Conservation (phyloP, 2,113 vertebrate species). For the Nannobrachium achirus region DNA sequence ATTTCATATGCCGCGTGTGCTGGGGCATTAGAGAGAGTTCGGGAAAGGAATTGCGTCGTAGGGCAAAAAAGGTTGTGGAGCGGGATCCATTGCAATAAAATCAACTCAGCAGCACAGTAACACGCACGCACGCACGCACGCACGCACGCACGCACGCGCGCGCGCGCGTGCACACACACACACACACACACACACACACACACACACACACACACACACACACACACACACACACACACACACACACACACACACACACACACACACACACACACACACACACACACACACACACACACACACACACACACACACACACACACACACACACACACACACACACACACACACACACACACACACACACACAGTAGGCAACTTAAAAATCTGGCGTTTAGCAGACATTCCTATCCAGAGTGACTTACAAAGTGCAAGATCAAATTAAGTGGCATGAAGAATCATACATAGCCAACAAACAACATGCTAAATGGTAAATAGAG, state of each 20-base stretch:
- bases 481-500: no score
- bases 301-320: background rate
- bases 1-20: conserved; percentile 33
- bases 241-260: background rate
- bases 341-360: no score
- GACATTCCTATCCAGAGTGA: no score
- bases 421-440: no score
- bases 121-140: background rate
- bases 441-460: no score
- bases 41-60: background rate
- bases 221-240: no score
- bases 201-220: background rate
- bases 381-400: no score
- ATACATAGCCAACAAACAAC: no score
- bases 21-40: conserved; percentile 8
- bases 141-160: background rate
- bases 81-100: conserved; percentile 46
- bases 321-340: background rate
- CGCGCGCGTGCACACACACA: background rate
- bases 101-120: conserved; percentile 33
- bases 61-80: conserved; percentile 32
- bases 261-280: background rate
- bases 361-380: no score
- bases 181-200: background rate
- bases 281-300: background rate